These are phyloP conservation scores for Harpalus rufipes DNA, from an alignment of 2,888 invertebrate genomes.

Conservation along the genomic window DNA sequence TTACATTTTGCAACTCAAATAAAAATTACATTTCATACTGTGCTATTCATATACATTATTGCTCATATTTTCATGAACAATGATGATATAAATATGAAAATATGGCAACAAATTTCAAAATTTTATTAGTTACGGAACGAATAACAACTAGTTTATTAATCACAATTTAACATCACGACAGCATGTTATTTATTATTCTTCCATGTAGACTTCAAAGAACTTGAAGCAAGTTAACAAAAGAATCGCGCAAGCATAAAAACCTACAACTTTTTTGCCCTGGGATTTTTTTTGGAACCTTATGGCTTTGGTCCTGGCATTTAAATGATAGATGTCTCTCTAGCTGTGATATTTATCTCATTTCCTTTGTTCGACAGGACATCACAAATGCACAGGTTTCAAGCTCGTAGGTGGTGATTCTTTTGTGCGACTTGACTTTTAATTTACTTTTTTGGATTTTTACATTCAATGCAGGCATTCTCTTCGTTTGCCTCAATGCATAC, in stretches of 20 bases:
- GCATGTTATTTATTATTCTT: slow-evolving; percentile 13
- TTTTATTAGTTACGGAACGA: background rate
- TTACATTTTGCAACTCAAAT: too few species aligned
- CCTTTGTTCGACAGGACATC: slow-evolving; percentile 46
- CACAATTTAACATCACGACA: slow-evolving; percentile 12
- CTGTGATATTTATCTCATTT: slow-evolving; percentile 54
- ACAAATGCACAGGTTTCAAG: slow-evolving; percentile 26
- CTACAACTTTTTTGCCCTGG: background rate
- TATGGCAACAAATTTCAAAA: background rate
- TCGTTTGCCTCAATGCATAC: slow-evolving; percentile 5
- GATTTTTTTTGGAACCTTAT: slow-evolving; percentile 28
- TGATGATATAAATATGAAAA: background rate
- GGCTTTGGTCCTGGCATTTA: slow-evolving; percentile 41
- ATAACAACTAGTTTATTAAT: slow-evolving; percentile 15
- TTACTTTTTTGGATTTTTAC: slow-evolving; percentile 50
- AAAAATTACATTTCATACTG: too few species aligned
- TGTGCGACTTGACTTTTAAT: slow-evolving; percentile 37
- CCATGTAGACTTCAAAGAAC: slow-evolving; percentile 14
- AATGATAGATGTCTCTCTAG: slow-evolving; percentile 56
- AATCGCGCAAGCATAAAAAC: slow-evolving; percentile 25
- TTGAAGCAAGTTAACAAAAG: slow-evolving; percentile 21
- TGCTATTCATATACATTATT: too few species aligned
- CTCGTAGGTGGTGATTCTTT: slow-evolving; percentile 28
- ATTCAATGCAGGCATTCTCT: slow-evolving; percentile 48
- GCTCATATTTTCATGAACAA: too few species aligned